These are phyloP conservation scores for Oryzias sinensis DNA, from an alignment of 2,797 vertebrate species.

Conservation along the genomic window DNA sequence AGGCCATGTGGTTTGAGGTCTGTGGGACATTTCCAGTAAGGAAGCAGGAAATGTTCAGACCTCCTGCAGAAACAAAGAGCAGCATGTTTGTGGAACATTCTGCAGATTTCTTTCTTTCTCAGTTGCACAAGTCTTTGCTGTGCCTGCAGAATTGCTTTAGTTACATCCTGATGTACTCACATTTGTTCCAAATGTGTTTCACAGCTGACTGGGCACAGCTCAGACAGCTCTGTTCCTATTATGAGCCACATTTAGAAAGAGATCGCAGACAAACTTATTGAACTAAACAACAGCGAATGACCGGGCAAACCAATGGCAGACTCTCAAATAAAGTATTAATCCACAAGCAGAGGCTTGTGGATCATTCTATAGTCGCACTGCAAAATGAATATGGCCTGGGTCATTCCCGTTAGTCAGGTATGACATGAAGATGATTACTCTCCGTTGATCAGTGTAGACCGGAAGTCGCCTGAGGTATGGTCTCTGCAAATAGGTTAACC, in stretches of 20 bases:
- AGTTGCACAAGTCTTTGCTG: constrained; percentile 1
- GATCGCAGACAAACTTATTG: too few species aligned
- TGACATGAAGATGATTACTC: too few species aligned
- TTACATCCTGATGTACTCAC: constrained; percentile 1
- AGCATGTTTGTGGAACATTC: neutral
- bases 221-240: neutral
- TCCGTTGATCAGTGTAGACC: too few species aligned
- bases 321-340: too few species aligned
- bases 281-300: too few species aligned
- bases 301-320: too few species aligned
- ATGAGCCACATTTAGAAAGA: too few species aligned
- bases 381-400: neutral
- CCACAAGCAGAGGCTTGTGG: too few species aligned
- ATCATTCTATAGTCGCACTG: too few species aligned
- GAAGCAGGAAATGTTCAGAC: neutral
- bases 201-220: neutral
- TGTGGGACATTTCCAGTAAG: constrained; percentile 1
- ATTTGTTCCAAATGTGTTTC: neutral
- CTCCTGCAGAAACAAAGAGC: constrained; percentile 1
- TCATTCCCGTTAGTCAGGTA: too few species aligned
- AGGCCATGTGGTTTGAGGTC: neutral
- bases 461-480: too few species aligned
- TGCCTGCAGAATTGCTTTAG: neutral
- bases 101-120: constrained; percentile 1
- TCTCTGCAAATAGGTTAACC: too few species aligned